Evolutionary conservation across 2,113 vertebrate genomes (phyloP).

Genomic region (Aspiorhynchus laticeps): DNA sequence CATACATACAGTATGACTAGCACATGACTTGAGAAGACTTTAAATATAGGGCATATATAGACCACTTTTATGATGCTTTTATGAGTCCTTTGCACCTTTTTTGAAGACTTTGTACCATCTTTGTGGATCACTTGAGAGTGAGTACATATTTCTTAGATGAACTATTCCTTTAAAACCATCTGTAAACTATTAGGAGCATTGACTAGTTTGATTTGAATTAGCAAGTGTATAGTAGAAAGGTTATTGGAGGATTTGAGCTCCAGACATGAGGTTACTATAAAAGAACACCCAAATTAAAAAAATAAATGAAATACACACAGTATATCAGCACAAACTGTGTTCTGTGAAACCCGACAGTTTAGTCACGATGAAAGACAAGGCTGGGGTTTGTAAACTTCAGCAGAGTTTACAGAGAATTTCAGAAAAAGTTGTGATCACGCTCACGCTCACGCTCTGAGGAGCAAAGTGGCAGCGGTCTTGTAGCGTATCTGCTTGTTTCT

Average conservation of each 20-base stretch:
- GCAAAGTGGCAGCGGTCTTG: neutral
- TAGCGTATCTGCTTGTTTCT: conserved; percentile 35
- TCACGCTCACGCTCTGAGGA: neutral
- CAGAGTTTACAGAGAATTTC: conserved; percentile 8
- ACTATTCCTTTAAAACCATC: neutral
- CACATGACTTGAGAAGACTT: neutral
- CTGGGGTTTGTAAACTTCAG: conserved; percentile 23
- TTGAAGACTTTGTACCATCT: neutral
- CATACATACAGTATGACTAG: neutral
- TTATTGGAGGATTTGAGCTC: neutral
- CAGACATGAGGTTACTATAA: neutral
- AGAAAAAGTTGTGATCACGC: conserved; percentile 1
- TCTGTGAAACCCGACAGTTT: neutral
- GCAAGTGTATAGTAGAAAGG: neutral
- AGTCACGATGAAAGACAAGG: neutral
- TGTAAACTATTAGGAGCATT: neutral
- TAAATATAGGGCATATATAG: neutral
- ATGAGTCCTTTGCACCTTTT: neutral
- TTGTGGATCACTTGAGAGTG: neutral
- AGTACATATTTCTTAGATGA: neutral
- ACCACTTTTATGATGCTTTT: neutral
- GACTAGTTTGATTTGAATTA: neutral
- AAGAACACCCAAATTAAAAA: conserved; percentile 33
- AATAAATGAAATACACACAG: neutral
- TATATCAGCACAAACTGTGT: neutral